Conservation (phyloP, 2,797 vertebrate genomes). For the Macroramphosus scolopax region DNA sequence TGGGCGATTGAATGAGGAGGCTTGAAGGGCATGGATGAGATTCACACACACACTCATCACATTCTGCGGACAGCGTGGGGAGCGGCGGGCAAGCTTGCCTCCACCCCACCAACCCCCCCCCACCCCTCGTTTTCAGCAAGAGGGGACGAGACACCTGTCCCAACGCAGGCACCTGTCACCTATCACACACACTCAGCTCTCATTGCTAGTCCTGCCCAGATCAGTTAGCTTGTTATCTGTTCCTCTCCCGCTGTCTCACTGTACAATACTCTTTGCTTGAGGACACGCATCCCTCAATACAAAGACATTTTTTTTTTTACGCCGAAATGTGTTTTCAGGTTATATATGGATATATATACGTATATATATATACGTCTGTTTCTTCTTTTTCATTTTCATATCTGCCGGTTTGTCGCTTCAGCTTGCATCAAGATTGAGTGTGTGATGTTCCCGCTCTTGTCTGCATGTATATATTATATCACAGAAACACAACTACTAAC, state of each 20-base stretch:
- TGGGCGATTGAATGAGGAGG: slow-evolving; percentile 71
- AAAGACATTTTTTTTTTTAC: slow-evolving; percentile 27
- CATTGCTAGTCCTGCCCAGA: slow-evolving; percentile 53
- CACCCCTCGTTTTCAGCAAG: slow-evolving; percentile 55
- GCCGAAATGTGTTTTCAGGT: slow-evolving; percentile 39
- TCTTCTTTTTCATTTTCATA: slow-evolving; percentile 50
- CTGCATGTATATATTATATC: slow-evolving; percentile 71
- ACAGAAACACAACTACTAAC: slow-evolving; percentile 65
- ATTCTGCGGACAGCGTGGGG: slow-evolving; percentile 66
- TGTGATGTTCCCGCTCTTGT: slow-evolving; percentile 58
- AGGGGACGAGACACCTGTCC: slow-evolving; percentile 57
- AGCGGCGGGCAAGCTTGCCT: slow-evolving; percentile 52
- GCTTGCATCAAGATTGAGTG: slow-evolving; percentile 61
- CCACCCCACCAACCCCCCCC: slow-evolving; percentile 44
- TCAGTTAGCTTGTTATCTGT: slow-evolving; percentile 44
- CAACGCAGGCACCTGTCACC: slow-evolving; percentile 63
- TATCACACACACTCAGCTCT: slow-evolving; percentile 58
- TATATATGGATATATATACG: slow-evolving; percentile 3
- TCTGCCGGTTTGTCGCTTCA: slow-evolving; percentile 55
- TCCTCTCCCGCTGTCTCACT: slow-evolving; percentile 49
- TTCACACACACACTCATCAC: slow-evolving; percentile 72
- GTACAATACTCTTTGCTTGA: slow-evolving; percentile 36
- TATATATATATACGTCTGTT: neutral
- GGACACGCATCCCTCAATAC: slow-evolving; percentile 30
- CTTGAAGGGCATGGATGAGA: slow-evolving; percentile 69